phyloP scores from a whole-genome alignment of 2,888 invertebrate genomes.

The Melangyna quadrimaculata region DNA sequence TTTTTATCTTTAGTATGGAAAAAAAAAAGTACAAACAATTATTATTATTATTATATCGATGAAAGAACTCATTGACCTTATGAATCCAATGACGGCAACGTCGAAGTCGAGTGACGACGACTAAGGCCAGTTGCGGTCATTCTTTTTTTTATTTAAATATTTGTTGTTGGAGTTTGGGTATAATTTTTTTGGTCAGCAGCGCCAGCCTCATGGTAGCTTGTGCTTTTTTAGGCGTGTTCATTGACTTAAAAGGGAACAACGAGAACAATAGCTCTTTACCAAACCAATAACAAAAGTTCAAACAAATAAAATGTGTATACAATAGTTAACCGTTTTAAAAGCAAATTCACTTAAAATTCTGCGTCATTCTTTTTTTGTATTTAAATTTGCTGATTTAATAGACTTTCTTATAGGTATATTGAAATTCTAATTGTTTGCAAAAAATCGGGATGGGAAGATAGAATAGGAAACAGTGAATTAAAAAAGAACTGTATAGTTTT shows the following conservation, averaged over 20 bases:
- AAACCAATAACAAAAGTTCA: conserved; percentile 34
- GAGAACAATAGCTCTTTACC: conserved; percentile 41
- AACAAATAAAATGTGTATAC: conserved; percentile 44
- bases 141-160: not conserved
- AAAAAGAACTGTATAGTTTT: not conserved
- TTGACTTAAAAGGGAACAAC: conserved; percentile 54
- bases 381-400: conserved; percentile 32
- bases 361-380: conserved; percentile 46
- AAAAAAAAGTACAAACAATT: conserved; percentile 12
- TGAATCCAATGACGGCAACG: conserved; percentile 53
- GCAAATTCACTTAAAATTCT: conserved; percentile 8
- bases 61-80: conserved; percentile 70
- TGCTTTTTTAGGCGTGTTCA: conserved; percentile 53
- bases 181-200: conserved; percentile 22
- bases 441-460: not conserved
- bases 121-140: conserved; percentile 31
- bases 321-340: conserved; percentile 30
- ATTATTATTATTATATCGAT: conserved; percentile 61
- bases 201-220: not conserved
- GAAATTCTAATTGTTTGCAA: conserved; percentile 6
- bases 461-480: not conserved
- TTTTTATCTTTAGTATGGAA: conserved; percentile 64
- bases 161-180: not conserved
- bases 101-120: conserved; percentile 11
- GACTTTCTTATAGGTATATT: not conserved